Evolutionary conservation across 2,113 vertebrate genomes (phyloP), one percentile per base, ranked within the genome.

Genomic region (Pterophyllum scalare): DNA sequence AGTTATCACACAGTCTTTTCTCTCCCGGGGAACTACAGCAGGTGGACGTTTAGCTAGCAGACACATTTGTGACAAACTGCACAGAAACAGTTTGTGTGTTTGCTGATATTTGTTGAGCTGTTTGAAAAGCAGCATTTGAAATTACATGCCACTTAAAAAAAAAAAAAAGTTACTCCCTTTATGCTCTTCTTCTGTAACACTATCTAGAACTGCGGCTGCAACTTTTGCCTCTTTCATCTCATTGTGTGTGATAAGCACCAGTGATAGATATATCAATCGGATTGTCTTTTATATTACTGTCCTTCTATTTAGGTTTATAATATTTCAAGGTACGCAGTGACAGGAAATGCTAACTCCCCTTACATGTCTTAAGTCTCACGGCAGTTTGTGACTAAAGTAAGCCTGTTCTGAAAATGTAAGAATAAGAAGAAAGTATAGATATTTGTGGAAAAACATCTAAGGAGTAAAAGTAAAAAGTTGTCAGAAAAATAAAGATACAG

Each of bases 51-150:
- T n/a, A n/a, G n/a, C n/a, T n/a, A n/a, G n/a, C 33, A 33, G 38
- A 65, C 13, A 43, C 13, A 43, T 38, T 67, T 43, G 62, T 65
- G 62, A 65, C 62, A 43, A 65, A 65, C 13, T 43, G 38, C 38
- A 65, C 62, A 43, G 43, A 65, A 65, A 46, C 35, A 40, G 62
- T 35, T 35, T 35, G 33, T 4, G 33, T 35, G 33, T 38, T 6
- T 43, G 38, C 62, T 65, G 62, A 65, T 65, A 26, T 65, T 26
- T 43, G 43, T 65, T 43, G 38, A 65, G 62, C 43, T 65, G 35
- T 43, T 65, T 65, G 62, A 65, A 65, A 43, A 22, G n/a, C 22
- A 43, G 62, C 7, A 6, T 65, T 65, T 43, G 38, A 65, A 65
- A 65, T 43, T 0, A 43, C 43, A 35, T 43, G 62, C 43, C 22